Evolutionary conservation across 2,797 vertebrate species (phyloP), one percentile per base, ranked within the genome.

Genomic region (Hozukius guyotensis): DNA sequence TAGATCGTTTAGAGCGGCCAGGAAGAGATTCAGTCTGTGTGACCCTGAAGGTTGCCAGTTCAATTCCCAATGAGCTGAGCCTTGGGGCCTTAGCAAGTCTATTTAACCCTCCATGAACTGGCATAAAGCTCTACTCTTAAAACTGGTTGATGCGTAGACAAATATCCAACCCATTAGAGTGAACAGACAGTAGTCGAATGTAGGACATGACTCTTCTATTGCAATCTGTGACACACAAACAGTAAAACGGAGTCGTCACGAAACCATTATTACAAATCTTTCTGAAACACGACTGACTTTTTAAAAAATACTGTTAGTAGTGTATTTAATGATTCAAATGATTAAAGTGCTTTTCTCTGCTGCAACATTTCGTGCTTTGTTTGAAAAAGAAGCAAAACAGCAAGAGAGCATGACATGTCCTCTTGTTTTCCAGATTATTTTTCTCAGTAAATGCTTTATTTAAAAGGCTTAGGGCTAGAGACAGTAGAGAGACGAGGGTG

Each of bases 1-100:
- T 89, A 87, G 88, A 92, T 92, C 87, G 62, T 87, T 94, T 91
- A 91, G 81, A 90, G 80, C 20, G 82, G 83, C 87, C 88, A 90
- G 88, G 90, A 93, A 93, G 88, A 91, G 84, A 91, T 91, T 93
- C 88, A 90, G 88, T 91, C 89, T 88, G 62, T 75, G 85, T 93
- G 93, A 95, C 93, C 93, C 93, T 89, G 83, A 93, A 95, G 93
- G 94, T 94, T 94, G 93, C 86, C 86, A 90, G 93, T 94, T 94
- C 89, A 93, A 89, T 90, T 94, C 92, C 93, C 92, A 90, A 24
- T 81, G 88, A 93, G 86, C 82, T 82, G 61, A 85, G 82, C 86
- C 81, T 69, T 27, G 2, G 79, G 88, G 88, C 82, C 42, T 76
- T 32, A 20, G 80, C 57, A 73, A 85, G 88, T 82, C 56, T 75